These are phyloP conservation scores for Columba livia DNA, from an alignment of 2,113 vertebrate species.

Conservation along the genomic window DNA sequence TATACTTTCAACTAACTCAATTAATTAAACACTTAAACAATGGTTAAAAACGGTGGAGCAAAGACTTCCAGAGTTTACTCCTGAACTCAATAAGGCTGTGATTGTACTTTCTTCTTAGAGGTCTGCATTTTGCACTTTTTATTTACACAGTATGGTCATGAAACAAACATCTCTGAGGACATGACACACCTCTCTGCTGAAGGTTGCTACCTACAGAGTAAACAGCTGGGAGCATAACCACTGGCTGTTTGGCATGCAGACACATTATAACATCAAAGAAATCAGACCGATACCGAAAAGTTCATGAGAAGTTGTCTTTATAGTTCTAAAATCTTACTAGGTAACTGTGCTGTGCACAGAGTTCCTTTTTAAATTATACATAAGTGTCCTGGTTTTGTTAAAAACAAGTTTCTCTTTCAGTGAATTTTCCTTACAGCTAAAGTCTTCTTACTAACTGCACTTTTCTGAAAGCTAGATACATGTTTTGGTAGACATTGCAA, in stretches of 20 bases:
- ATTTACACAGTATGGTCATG: not conserved
- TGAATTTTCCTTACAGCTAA: too few relatives aligned
- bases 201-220: not conserved
- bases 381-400: too few relatives aligned
- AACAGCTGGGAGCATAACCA: not conserved
- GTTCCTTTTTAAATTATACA: not conserved
- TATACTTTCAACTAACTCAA: not conserved
- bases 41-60: not conserved
- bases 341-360: not conserved
- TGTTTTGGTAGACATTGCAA: too few relatives aligned
- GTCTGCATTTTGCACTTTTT: not conserved
- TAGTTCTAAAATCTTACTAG: not conserved
- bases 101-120: not conserved
- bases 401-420: too few relatives aligned
- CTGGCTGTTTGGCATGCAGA: not conserved
- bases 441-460: too few relatives aligned
- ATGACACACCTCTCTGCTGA: rapidly evolving
- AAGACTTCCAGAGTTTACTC: not conserved
- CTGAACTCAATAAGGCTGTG: not conserved
- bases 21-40: not conserved
- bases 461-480: too few relatives aligned
- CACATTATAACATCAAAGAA: not conserved
- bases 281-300: rapidly evolving
- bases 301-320: not conserved
- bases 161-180: not conserved